These are phyloP conservation scores for Mus spicilegus DNA, from an alignment of 2,113 vertebrate species.

Conservation along the genomic window DNA sequence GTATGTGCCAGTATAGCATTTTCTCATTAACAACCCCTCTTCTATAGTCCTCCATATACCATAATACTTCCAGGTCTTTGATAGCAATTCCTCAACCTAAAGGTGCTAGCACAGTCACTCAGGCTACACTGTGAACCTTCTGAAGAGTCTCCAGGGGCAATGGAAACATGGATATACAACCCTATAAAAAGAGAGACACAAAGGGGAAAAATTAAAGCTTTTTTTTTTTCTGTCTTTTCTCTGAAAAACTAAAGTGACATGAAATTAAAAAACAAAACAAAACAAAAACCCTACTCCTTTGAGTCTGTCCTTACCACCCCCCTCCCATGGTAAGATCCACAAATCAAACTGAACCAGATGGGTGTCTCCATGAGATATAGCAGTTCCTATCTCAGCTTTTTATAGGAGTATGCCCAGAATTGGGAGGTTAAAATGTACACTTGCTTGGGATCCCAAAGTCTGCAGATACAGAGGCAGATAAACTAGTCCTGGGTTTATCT, in stretches of 20 bases:
- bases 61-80: neutral
- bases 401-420: neutral
- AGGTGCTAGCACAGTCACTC: neutral
- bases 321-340: neutral
- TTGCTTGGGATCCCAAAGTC: neutral
- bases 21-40: neutral
- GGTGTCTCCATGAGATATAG: neutral
- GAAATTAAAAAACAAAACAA: neutral
- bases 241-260: neutral
- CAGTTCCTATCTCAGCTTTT: neutral
- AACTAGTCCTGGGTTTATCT: slow-evolving; percentile 40
- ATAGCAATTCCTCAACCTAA: neutral
- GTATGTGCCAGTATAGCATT: neutral
- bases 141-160: neutral
- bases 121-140: neutral
- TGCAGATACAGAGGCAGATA: slow-evolving; percentile 58
- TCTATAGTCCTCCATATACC: neutral
- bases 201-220: neutral
- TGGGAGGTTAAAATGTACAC: neutral
- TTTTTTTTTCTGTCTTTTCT: neutral
- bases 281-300: neutral
- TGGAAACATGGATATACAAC: neutral
- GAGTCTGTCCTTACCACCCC: neutral
- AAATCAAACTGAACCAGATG: neutral
- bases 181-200: neutral